Evolutionary conservation across 2,888 invertebrate species (phyloP), one percentile per base, ranked within the genome.

Genomic region (Tipula lateralis): DNA sequence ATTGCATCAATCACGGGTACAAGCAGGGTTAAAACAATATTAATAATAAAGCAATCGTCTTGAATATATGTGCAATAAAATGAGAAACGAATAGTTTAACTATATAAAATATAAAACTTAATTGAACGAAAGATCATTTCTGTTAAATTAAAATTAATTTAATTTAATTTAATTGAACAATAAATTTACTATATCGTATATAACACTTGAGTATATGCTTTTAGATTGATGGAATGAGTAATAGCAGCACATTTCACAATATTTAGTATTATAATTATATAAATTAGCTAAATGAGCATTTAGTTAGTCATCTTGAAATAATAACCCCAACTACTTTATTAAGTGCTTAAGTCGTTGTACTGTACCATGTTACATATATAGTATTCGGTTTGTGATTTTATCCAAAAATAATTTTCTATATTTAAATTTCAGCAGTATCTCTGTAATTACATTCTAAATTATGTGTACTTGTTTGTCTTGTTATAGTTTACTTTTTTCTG

Each of bases 401-500:
- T 66, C 9, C 24, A 19, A 24, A 24, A 66, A 24, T 7, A 24
- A 19, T 24, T 24, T 24, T 66, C 24, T 66, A 66, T 24, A 24
- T 66, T 66, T 66, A 66, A 24, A 66, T 66, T 66, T 66, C 66
- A 66, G 66, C 66, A 66, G 66, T 24, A 66, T 66, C 66, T 66
- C 66, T 24, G 24, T 24, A 66, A 66, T 66, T 66, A 66, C 12
- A 66, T 24, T 66, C 66, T 66, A 66, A 9, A 66, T 66, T 66
- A 24, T 50, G 16, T 66, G 66, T 66, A 24, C 24, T 19, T 66
- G n/a, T n/a, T 6, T 66, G 24, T 66, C 24, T 66, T 19, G 66
- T 66, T 66, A n/a, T n/a, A 66, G 66, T 66, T 24, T 66, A 24
- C 24, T 66, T 66, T 66, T 4, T 24, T 66, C 66, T 66, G 24